Evolutionary conservation across 92 coral and sea anemone species (phyloP), one percentile per base, ranked within the genome.

Genomic region (Hydrozoanthus gracilis): DNA sequence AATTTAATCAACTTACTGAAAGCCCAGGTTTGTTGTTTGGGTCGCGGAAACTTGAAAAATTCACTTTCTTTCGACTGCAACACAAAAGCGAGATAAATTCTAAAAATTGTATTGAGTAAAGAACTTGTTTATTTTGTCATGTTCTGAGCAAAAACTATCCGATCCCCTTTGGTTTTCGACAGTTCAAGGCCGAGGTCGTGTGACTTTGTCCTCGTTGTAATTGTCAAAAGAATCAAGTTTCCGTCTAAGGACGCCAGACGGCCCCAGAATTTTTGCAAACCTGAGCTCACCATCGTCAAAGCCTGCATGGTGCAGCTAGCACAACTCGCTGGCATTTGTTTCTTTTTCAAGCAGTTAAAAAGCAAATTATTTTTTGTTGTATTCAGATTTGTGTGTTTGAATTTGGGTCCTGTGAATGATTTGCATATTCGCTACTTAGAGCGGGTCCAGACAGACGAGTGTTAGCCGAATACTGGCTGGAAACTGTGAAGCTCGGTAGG

Each of bases 211-310:
- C 73, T 47, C 74, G 7, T 17, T 45, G 73, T 80, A 65, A 65
- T 17, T 80, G 74, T 80, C 69, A 80, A 80, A 64, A 12, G 15
- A 61, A 80, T 80, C 85, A 51, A 27, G 27, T 80, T 80, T 80
- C 85, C 49, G 85, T 80, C 85, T 49, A 80, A 80, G 66, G 74
- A 66, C 85, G 51, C 74, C 85, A 80, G 85, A 80, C 85, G 58
- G 18, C 74, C 74, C 70, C 85, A 80, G 47, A 80, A 66, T 11
- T 65, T 80, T 80, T 80, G 85, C 85, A 80, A 45, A 65, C 10
- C 27, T 52, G 60, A 80, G 72, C 20, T 78, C 58, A 65, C 14
- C 73, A 55, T 62, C 73, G 17, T 4, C 8, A 12, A 48, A 46
- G 5, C 13, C 11, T 49, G 16, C 62, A 49, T 48, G 44, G 14